These are phyloP conservation scores for Dasypogon diadema DNA, from an alignment of 2,888 invertebrate species.

Conservation along the genomic window DNA sequence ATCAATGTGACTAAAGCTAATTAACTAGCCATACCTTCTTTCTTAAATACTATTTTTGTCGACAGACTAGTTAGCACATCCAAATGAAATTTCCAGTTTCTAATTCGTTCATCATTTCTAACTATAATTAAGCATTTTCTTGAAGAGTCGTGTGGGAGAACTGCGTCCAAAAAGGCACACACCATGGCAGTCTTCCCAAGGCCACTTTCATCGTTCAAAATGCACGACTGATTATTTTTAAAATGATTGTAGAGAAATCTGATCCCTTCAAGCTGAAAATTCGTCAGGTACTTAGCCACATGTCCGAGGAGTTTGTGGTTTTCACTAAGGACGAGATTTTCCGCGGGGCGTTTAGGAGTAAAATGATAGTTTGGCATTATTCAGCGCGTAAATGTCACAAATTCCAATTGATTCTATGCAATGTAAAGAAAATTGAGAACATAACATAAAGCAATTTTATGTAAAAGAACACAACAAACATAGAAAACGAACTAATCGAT, in stretches of 20 bases:
- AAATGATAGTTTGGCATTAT: constrained; percentile 62
- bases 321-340: constrained; percentile 62
- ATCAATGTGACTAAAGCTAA: too few relatives aligned
- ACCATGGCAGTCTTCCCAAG: constrained; percentile 64
- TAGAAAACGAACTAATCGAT: constrained; percentile 63
- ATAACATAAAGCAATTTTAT: constrained; percentile 65
- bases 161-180: constrained; percentile 61
- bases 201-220: constrained; percentile 66
- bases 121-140: constrained; percentile 63
- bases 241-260: constrained; percentile 64
- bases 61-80: constrained; percentile 61
- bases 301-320: constrained; percentile 60
- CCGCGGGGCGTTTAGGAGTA: constrained; percentile 62
- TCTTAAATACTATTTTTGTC: constrained; percentile 61
- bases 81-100: constrained; percentile 66
- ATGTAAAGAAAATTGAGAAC: constrained; percentile 64
- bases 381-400: not conserved
- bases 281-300: constrained; percentile 63
- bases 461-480: constrained; percentile 67
- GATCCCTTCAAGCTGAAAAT: constrained; percentile 65
- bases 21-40: constrained; percentile 59
- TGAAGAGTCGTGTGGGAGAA: constrained; percentile 57
- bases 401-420: constrained; percentile 60
- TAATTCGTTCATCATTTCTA: constrained; percentile 63
- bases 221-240: constrained; percentile 62